Base-by-base conservation (phyloP, 1,140 invertebrate species). In the Steinernema khuongi region DNA sequence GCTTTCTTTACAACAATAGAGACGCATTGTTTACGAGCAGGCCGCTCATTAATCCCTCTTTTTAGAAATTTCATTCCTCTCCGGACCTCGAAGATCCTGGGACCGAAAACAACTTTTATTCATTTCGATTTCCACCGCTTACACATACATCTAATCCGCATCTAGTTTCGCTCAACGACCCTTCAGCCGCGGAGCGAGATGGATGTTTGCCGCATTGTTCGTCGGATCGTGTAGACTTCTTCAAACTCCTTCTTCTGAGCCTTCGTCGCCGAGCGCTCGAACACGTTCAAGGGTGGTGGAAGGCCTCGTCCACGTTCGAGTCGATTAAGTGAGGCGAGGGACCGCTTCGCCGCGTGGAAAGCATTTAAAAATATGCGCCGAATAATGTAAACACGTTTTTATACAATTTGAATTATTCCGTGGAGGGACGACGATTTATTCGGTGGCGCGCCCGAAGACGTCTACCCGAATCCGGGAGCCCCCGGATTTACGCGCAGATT, bases 331-430 rank as follows among this genome's bases (percentile, higher is more conserved):
- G n/a, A n/a, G n/a, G n/a, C n/a, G n/a, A n/a, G n/a, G n/a, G n/a
- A n/a, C n/a, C n/a, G n/a, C n/a, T n/a, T n/a, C n/a, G n/a, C n/a
- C n/a, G n/a, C n/a, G n/a, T n/a, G n/a, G n/a, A n/a, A n/a, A n/a
- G n/a, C n/a, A n/a, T n/a, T n/a, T 60, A 60, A 60, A 60, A 60
- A 60, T 60, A 60, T 60, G 50, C 50, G 22, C 26, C 50, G 7
- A 22, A 7, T 14, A 60, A 60, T 60, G 50, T 60, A 60, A 60
- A 60, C 50, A 60, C 50, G 26, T 60, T 60, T 60, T 60, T 60
- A 60, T 60, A 60, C 50, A 60, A 60, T 60, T 60, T 60, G 50
- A 60, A 60, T 60, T 60, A 60, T 60, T 60, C 50, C 11, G 36
- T 41, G 7, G 36, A 41, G 4, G 50, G 19, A 60, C 19, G 50